Conservation (phyloP, 2,113 vertebrate genomes). For the Ovis canadensis region DNA sequence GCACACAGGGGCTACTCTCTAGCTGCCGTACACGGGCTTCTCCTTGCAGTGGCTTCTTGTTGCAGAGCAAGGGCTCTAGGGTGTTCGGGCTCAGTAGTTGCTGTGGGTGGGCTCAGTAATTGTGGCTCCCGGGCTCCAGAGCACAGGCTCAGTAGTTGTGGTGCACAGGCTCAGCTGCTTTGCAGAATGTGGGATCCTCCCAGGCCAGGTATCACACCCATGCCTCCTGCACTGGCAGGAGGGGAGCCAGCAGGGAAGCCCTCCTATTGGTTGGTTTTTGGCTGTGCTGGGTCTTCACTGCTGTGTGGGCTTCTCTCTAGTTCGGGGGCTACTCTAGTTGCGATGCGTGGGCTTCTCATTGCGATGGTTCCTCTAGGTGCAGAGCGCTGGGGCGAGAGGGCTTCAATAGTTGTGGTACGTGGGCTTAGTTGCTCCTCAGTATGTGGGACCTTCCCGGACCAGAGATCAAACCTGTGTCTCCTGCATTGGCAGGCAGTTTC, state of each 20-base stretch:
- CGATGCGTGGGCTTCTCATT: accelerated
- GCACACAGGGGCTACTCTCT: not conserved
- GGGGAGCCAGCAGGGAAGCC: not conserved
- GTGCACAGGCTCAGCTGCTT: not conserved
- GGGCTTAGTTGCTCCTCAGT: not conserved
- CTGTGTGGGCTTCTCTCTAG: not conserved
- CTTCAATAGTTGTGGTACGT: not conserved
- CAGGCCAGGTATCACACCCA: not conserved
- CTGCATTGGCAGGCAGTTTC: not conserved
- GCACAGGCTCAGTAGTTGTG: not conserved
- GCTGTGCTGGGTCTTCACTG: not conserved
- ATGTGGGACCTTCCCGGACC: not conserved
- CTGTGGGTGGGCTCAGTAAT: too few species aligned
- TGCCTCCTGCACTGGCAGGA: not conserved
- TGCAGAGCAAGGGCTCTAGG: not conserved
- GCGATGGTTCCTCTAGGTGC: not conserved
- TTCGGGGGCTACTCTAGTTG: not conserved
- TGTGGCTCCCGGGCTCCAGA: not conserved
- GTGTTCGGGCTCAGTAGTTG: not conserved
- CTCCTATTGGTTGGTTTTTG: not conserved
- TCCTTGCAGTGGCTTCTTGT: not conserved
- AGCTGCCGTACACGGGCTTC: not conserved
- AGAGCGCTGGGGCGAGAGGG: not conserved
- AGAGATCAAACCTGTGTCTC: not conserved
- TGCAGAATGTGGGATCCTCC: not conserved